These are phyloP conservation scores for Spinus pinus DNA, from an alignment of 2,797 vertebrate genomes.

Conservation along the genomic window DNA sequence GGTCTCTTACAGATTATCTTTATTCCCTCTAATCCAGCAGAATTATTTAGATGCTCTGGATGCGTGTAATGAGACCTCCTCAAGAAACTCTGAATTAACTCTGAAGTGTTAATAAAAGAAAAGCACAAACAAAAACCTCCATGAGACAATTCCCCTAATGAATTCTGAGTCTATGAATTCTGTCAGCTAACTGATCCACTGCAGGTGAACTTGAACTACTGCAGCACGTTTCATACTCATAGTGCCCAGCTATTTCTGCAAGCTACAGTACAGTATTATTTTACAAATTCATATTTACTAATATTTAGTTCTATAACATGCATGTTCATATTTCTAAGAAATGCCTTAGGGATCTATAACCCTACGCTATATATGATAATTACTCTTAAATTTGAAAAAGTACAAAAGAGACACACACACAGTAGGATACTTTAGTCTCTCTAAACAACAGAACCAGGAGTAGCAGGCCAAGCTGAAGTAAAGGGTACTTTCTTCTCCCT, in stretches of 20 bases:
- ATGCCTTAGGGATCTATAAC: neutral
- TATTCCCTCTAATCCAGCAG: neutral
- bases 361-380: neutral
- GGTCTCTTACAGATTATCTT: neutral
- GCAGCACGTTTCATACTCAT: neutral
- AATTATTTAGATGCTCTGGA: neutral
- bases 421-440: neutral
- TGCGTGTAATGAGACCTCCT: neutral
- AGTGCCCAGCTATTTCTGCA: neutral
- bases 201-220: neutral
- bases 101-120: neutral
- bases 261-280: neutral
- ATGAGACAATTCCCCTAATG: neutral
- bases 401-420: neutral
- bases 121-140: neutral
- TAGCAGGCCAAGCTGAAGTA: neutral
- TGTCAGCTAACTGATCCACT: neutral
- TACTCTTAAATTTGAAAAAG: neutral
- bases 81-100: neutral
- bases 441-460: neutral
- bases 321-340: neutral
- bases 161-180: neutral
- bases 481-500: neutral
- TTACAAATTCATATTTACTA: neutral
- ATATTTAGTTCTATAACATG: neutral